Percentiles rank a stretch among this genome's conserved stretches.
These are phyloP conservation scores for Xerus rutilus DNA, from an alignment of 2,797 vertebrate species.

Conservation along the genomic window DNA sequence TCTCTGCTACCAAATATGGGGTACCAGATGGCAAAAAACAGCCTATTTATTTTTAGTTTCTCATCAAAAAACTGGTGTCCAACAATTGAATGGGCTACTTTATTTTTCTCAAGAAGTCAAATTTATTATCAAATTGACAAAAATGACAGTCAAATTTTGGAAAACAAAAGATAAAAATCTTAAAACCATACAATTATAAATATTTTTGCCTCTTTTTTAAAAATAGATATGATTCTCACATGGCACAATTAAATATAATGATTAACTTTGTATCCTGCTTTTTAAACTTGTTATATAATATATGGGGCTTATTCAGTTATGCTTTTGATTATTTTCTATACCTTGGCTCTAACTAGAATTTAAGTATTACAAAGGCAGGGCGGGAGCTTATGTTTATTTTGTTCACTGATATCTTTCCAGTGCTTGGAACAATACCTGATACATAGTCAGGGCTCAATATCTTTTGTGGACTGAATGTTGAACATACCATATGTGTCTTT, in stretches of 20 bases:
- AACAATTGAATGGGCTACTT: background rate
- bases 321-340: background rate
- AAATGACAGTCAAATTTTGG: conserved; percentile 5
- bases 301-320: background rate
- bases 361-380: background rate
- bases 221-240: background rate
- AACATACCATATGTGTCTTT: background rate
- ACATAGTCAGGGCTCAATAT: background rate
- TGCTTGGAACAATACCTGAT: background rate
- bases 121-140: conserved; percentile 44
- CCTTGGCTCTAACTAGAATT: background rate
- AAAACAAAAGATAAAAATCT: conserved; percentile 26
- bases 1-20: conserved; percentile 32
- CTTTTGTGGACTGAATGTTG: background rate
- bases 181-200: background rate
- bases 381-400: background rate
- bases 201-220: background rate
- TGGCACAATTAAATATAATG: background rate
- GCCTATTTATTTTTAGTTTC: conserved; percentile 8
- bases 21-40: conserved; percentile 43
- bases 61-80: conserved; percentile 37
- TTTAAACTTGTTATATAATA: background rate
- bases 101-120: background rate
- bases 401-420: background rate
- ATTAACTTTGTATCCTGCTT: background rate